Percentiles rank a stretch among this genome's conserved stretches.
Conservation (phyloP, 64 coral and sea anemone genomes). For the Porites australiensis region DNA sequence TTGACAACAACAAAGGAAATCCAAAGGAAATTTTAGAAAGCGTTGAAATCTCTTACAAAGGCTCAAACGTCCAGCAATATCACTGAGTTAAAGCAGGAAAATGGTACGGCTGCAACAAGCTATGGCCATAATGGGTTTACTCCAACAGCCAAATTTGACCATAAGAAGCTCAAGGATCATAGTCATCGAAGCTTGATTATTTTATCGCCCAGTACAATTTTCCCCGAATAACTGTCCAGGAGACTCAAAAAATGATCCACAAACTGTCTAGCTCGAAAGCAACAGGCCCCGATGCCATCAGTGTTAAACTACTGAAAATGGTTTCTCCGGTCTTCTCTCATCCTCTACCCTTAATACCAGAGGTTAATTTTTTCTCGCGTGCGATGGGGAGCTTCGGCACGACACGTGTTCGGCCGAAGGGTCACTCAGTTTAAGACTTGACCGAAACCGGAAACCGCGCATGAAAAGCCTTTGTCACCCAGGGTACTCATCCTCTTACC, state of each 20-base stretch:
- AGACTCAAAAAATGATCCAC: background rate
- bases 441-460: too few species aligned
- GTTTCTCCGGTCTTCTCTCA: slow-evolving; percentile 9
- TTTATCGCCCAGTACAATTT: background rate
- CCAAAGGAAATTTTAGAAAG: slow-evolving; percentile 56
- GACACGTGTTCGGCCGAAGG: too few species aligned
- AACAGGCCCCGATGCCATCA: slow-evolving; percentile 34
- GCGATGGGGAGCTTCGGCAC: too few species aligned
- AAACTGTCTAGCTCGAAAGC: background rate
- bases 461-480: too few species aligned
- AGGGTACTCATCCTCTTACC: too few species aligned
- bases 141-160: background rate
- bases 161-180: background rate
- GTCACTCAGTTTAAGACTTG: too few species aligned
- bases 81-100: slow-evolving; percentile 18
- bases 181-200: slow-evolving; percentile 2
- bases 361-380: too few species aligned
- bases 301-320: slow-evolving; percentile 23
- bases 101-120: background rate
- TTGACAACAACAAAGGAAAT: too few species aligned
- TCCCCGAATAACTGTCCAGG: background rate
- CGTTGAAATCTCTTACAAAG: slow-evolving; percentile 23
- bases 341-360: too few species aligned
- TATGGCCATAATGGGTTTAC: background rate
- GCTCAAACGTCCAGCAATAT: slow-evolving; percentile 1